Evolutionary conservation across 2,888 invertebrate species (phyloP).

Genomic region (Cantharis lateralis): DNA sequence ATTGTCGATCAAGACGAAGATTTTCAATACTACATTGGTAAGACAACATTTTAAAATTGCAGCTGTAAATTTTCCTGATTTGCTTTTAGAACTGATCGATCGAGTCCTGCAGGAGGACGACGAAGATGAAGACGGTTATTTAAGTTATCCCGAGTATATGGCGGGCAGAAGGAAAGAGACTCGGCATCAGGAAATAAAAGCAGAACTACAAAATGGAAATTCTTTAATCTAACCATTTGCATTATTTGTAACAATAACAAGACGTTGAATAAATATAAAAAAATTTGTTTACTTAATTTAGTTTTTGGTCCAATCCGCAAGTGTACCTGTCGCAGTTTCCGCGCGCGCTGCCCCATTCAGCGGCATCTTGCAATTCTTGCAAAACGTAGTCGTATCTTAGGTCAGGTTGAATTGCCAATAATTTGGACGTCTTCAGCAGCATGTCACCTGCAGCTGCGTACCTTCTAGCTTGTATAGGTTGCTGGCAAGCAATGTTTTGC

Average conservation of each 20-base stretch:
- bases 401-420: slow-evolving; percentile 55
- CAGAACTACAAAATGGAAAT: neutral
- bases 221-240: neutral
- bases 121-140: slow-evolving; percentile 80
- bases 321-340: slow-evolving; percentile 47
- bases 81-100: slow-evolving; percentile 77
- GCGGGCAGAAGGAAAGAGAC: slow-evolving; percentile 46
- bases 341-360: slow-evolving; percentile 46
- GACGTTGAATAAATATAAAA: slow-evolving; percentile 8
- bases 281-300: neutral
- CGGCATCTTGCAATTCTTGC: slow-evolving; percentile 49
- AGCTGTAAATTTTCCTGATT: neutral
- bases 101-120: slow-evolving; percentile 83
- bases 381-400: slow-evolving; percentile 62
- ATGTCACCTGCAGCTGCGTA: slow-evolving; percentile 81
- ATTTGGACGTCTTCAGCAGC: slow-evolving; percentile 70
- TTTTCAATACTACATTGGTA: slow-evolving; percentile 58
- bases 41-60: too few species aligned
- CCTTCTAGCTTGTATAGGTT: slow-evolving; percentile 71
- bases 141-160: slow-evolving; percentile 82
- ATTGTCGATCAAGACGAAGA: slow-evolving; percentile 55
- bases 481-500: slow-evolving; percentile 75
- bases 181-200: neutral
- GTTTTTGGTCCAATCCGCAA: slow-evolving; percentile 36
- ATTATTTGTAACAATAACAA: slow-evolving; percentile 19